Conservation (phyloP, 2,797 vertebrate genomes). For the Garrulus glandarius region DNA sequence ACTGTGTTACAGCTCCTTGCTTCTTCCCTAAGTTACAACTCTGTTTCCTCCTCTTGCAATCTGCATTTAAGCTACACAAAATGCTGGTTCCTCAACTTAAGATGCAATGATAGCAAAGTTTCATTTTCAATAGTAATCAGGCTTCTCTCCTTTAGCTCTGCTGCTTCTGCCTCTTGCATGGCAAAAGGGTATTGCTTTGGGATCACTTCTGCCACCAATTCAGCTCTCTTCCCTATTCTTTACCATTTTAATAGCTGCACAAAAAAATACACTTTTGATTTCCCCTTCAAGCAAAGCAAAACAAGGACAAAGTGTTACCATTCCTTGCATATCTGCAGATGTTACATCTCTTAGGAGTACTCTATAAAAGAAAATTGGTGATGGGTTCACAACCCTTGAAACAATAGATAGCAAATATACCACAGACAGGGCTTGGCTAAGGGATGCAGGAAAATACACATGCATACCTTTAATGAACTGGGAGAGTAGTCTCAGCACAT, state of each 20-base stretch:
- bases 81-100: neutral
- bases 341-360: constrained; percentile 61
- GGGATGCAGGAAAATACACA: constrained; percentile 74
- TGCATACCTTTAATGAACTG: constrained; percentile 73
- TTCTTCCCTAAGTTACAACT: neutral
- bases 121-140: neutral
- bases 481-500: constrained; percentile 54
- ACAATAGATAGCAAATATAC: constrained; percentile 41
- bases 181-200: neutral
- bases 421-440: constrained; percentile 33
- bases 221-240: neutral
- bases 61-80: neutral
- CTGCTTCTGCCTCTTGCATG: neutral
- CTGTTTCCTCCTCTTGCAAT: neutral
- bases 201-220: neutral
- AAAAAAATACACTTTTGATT: constrained; percentile 69
- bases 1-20: neutral
- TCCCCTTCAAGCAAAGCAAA: constrained; percentile 65
- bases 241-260: constrained; percentile 58
- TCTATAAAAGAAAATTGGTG: constrained; percentile 61
- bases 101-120: neutral
- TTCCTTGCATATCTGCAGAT: constrained; percentile 72
- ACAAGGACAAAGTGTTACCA: constrained; percentile 75
- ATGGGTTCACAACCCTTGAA: constrained; percentile 53
- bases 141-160: neutral